Percentiles rank a stretch among this genome's conserved stretches.
phyloP scores from a whole-genome alignment of 2,797 vertebrate species.

The Lophius americanus region DNA sequence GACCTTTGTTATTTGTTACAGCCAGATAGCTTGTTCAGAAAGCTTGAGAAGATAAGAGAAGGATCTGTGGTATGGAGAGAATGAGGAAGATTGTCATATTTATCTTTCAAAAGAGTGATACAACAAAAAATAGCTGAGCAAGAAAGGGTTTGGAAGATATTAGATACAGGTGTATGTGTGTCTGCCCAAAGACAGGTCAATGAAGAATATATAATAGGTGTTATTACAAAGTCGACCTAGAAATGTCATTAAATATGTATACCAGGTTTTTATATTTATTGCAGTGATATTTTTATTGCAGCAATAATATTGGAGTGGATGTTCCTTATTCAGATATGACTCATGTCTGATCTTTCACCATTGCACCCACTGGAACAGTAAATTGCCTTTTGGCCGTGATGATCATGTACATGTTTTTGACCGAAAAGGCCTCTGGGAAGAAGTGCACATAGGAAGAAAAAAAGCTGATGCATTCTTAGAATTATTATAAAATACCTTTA shows the following conservation, averaged over 20 bases:
- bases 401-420: conserved; percentile 8
- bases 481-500: background rate
- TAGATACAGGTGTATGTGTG: no score
- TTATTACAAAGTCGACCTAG: background rate
- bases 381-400: conserved; percentile 7
- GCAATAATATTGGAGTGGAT: conserved; percentile 22
- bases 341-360: conserved; percentile 38
- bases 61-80: no score
- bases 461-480: background rate
- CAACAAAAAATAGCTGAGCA: no score
- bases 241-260: background rate
- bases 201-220: background rate
- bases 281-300: conserved; percentile 33
- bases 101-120: no score
- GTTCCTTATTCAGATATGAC: conserved; percentile 36
- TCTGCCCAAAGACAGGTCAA: no score
- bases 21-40: no score
- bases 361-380: conserved; percentile 26
- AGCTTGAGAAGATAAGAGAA: no score
- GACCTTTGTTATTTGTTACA: no score
- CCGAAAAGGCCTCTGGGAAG: conserved; percentile 26
- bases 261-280: conserved; percentile 34
- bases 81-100: no score
- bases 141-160: no score
- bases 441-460: background rate